Evolutionary conservation across 1,140 invertebrate species (phyloP).

Genomic region (Doryteuthis pealeii): DNA sequence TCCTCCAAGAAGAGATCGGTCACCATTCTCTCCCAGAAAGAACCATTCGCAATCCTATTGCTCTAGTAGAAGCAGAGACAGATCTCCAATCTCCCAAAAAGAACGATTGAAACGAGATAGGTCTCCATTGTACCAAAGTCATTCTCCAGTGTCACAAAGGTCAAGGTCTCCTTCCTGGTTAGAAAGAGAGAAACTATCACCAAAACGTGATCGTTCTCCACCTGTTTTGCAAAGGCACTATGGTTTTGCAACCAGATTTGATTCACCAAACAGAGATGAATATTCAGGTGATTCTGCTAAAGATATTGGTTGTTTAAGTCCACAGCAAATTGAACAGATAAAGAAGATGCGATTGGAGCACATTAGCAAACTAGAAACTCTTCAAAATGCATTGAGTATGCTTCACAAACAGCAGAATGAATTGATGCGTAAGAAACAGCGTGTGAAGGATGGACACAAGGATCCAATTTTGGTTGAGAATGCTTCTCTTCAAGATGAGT

Average conservation of each 20-base stretch:
- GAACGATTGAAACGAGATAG: too few relatives aligned
- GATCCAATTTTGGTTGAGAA: constrained; percentile 55
- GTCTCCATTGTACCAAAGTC: too few relatives aligned
- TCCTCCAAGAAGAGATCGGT: not conserved
- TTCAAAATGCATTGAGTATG: constrained; percentile 43
- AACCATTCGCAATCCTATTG: not conserved
- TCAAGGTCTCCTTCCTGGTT: too few relatives aligned
- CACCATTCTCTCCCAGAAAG: not conserved
- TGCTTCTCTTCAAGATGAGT: constrained; percentile 53
- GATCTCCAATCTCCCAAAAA: too few relatives aligned
- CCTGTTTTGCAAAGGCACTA: too few relatives aligned
- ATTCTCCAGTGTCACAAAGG: too few relatives aligned
- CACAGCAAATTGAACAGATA: constrained; percentile 34
- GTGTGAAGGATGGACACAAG: constrained; percentile 49
- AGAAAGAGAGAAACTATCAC: too few relatives aligned
- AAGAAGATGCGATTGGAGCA: constrained; percentile 32
- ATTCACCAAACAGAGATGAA: too few relatives aligned
- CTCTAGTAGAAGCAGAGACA: too few relatives aligned
- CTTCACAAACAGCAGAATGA: constrained; percentile 52
- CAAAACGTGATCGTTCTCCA: too few relatives aligned
- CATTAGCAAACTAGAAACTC: constrained; percentile 29
- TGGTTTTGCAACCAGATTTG: too few relatives aligned
- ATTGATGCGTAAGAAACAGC: constrained; percentile 51
- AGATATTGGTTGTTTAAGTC: not conserved
- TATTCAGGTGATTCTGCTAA: too few relatives aligned